Evolutionary conservation across 2,888 invertebrate species (phyloP), one percentile per base, ranked within the genome.

Genomic region (Eulithis prunata): DNA sequence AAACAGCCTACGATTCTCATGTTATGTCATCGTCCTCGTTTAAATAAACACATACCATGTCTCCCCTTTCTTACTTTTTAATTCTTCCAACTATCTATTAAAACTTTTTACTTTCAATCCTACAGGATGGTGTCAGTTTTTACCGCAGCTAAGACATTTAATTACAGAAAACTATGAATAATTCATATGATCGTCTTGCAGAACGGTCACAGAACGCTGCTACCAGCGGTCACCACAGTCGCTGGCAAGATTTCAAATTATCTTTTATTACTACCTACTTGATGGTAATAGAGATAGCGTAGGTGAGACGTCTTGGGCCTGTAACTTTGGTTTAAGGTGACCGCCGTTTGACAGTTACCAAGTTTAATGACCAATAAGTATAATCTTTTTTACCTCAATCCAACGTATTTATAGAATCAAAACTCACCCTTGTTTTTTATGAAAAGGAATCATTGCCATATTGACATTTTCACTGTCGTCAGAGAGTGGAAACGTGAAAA

Each of bases 201-300:
- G 90, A 91, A 92, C 92, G 90, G 92, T 90, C 92, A 91, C 91
- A 92, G 84, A 82, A 81, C 75, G 75, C 75, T 82, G 88, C 82
- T 85, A 84, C 81, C 82, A 87, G 90, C 90, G 89, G 90, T 89
- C 87, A 84, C 78, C 73, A 74, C 68, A 56, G 70, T 70, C 72
- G 64, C 72, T 68, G 65, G 65, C 54, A 21, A 72, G 68, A 72
- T 72, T 71, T 72, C 55, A 68, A 68, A 71, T 72, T 69, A 69
- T 49, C 71, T 72, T 74, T 72, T 74, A 74, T 72, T 69, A 74
- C 57, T 68, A 72, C 68, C 51, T 55, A 62, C 66, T 56, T 47
- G 53, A 11, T 56, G 53, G 45, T 67, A 55, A 57, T 52, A 43
- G 28, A 64, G 62, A 68, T 68, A 13, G 58, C 6, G 62, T 62